Conservation (phyloP, 1,140 invertebrate genomes). For the Cydia fagiglandana region DNA sequence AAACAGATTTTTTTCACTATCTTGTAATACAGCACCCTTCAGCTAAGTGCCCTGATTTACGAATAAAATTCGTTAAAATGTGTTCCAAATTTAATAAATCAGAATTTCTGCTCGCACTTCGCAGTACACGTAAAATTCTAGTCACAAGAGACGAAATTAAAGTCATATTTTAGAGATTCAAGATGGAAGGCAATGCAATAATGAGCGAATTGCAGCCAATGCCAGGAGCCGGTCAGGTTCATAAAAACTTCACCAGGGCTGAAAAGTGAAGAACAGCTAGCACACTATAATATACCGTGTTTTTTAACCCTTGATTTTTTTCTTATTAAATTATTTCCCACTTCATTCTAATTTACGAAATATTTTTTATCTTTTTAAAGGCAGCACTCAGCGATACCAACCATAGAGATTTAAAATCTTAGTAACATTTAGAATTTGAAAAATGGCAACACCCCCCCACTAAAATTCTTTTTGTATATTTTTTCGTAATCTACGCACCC, state of each 20-base stretch:
- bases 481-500: too few species aligned
- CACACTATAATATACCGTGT: too few species aligned
- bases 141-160: constrained; percentile 45
- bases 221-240: constrained; percentile 1
- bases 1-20: too few species aligned
- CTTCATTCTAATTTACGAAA: too few species aligned
- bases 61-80: constrained; percentile 1
- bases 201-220: constrained; percentile 14
- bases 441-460: too few species aligned
- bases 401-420: too few species aligned
- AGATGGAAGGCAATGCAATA: constrained; percentile 26
- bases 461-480: too few species aligned
- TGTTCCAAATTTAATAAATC: constrained; percentile 36
- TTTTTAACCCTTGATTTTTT: too few species aligned
- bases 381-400: too few species aligned
- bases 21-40: neutral
- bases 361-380: too few species aligned
- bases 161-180: constrained; percentile 42
- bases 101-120: constrained; percentile 34
- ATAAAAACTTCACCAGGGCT: constrained; percentile 31
- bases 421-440: too few species aligned
- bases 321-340: too few species aligned
- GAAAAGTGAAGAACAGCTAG: neutral
- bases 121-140: constrained; percentile 39
- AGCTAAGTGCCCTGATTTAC: neutral